Base-by-base conservation (phyloP, 2,888 invertebrate species). In the Andrena marginata region DNA sequence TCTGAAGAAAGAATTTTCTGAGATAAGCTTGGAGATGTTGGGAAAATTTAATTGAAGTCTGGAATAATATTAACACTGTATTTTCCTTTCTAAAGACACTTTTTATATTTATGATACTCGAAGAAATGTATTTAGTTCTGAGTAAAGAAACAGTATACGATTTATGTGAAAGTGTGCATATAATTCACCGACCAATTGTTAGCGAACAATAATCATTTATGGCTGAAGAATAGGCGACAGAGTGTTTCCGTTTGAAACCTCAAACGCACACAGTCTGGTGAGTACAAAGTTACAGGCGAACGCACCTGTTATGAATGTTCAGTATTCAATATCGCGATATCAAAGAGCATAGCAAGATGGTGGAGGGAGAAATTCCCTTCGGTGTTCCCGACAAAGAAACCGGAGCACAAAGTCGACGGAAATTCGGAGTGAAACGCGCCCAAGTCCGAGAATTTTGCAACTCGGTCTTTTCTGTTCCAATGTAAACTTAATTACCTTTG, bases 281-380 rank as follows among this genome's bases (percentile, higher is more conserved):
- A 86, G 82, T 75, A 85, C 88, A 80, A 82, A 85, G 83, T 83
- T 81, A 88, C 82, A 81, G 86, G 51, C 83, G 85, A 85, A 81
- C 86, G 88, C 86, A 88, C 83, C 83, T 88, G 87, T 85, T 89
- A 89, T 87, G 87, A 89, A 86, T 86, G 84, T 86, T 85, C 84
- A 85, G 84, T 74, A 88, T 89, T 89, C 89, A 89, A 89, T 89
- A 89, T 89, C 82, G 80, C 80, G 84, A 89, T 89, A 89, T 89
- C 89, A 89, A 89, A 89, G 89, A 85, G 87, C 82, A 76, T 29
- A 29, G 86, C 62, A 76, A 85, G 80, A 88, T 33, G 82, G 77
- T 79, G 71, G 54, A 67, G 62, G 23, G 62, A 82, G 83, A 78
- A 82, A 87, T 87, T 85, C 73, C 84, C 82, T 79, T 72, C 77